Evolutionary conservation across 2,113 vertebrate species (phyloP), one percentile per base, ranked within the genome.

Genomic region (Notothenia coriiceps): DNA sequence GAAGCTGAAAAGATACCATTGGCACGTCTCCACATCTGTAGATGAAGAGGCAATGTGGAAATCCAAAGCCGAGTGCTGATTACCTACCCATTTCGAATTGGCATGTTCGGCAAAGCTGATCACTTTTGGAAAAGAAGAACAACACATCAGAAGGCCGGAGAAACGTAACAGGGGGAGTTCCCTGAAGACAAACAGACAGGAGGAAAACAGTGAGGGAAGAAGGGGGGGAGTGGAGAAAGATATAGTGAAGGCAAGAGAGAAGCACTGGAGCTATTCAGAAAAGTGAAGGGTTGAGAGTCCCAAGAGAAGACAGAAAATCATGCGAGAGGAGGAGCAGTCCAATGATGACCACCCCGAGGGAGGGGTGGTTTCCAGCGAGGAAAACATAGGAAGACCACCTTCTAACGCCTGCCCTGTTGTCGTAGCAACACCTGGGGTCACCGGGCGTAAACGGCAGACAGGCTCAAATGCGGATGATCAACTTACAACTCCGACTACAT

Each of bases 271-370:
- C 52, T 68, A 77, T 51, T 77, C 33, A 52, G 6, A 56, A 49
- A 54, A 74, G 65, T 54, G 73, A 67, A 40, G 63, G 60, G 67
- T n/a, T 70, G 52, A 51, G 25, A 70, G 22, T 61, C 1, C 12
- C 29, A 47, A 68, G 74, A 59, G 10, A 12, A 76, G 46, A 82
- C 50, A 25, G 62, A 84, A 51, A 59, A 88, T 81, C 72, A 97
- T 97, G 97, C 94, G 96, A 88, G 96, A 97, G 84, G 95, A 97
- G 74, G 91, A 87, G 65, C 82, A 82, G 82, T 80, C 77, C 33
- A 93, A 89, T 71, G 93, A 92, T 11, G 95, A 93, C 9, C 96
- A 94, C 40, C 95, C 95, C 1, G 95, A 96, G 77, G 95, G 93
- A 90, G 94, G 94, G 82, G 73, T 89, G 88, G 87, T 88, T 78